These are phyloP conservation scores for Neodon shergylaensis DNA, from an alignment of 2,113 vertebrate species.

Conservation along the genomic window DNA sequence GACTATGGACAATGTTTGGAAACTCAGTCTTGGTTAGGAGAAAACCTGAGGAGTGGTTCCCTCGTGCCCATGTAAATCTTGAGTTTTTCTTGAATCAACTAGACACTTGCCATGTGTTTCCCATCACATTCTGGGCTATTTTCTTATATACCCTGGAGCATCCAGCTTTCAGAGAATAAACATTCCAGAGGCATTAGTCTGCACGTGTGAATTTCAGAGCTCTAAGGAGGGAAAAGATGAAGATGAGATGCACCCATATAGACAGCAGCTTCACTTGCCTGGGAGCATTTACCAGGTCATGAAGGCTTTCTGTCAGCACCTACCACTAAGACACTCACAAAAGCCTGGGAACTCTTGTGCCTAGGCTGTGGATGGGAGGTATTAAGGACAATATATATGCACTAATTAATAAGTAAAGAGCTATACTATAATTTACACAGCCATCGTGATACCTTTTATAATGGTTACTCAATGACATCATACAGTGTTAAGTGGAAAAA, in stretches of 20 bases:
- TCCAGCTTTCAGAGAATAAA: conserved; percentile 69
- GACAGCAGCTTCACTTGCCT: conserved; percentile 20
- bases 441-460: conserved; percentile 56
- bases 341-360: conserved; percentile 56
- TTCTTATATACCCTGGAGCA: conserved; percentile 68
- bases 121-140: conserved; percentile 59
- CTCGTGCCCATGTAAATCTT: conserved; percentile 40
- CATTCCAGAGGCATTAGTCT: conserved; percentile 73
- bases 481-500: background rate
- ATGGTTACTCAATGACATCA: conserved; percentile 55
- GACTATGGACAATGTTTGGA: background rate
- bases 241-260: conserved; percentile 30
- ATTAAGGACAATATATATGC: conserved; percentile 65
- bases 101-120: conserved; percentile 73
- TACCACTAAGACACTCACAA: background rate
- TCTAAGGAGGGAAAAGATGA: conserved; percentile 47
- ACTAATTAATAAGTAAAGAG: conserved; percentile 62
- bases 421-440: conserved; percentile 47
- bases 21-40: background rate
- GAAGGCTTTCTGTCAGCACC: conserved; percentile 26
- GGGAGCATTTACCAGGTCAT: conserved; percentile 15
- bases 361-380: conserved; percentile 51
- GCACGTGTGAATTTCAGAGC: conserved; percentile 58
- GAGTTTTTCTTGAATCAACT: conserved; percentile 20
- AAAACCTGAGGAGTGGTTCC: conserved; percentile 26